Base-by-base conservation (phyloP, 2,113 vertebrate genomes). In the Erythrolamprus reginae region DNA sequence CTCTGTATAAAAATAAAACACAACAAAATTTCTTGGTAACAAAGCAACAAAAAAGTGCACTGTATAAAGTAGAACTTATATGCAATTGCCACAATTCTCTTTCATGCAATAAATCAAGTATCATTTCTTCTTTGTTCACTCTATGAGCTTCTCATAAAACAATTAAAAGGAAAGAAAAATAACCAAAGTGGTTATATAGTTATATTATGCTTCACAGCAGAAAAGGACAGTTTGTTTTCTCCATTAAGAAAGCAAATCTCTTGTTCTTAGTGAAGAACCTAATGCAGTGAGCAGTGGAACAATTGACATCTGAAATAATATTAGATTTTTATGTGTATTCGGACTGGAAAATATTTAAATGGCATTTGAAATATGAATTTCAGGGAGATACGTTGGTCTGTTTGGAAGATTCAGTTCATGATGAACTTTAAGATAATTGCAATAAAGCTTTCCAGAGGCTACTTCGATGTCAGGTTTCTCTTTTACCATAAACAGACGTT, bases 401-500 rank as follows among this genome's bases (percentile, higher is more conserved):
- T 38, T 83, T 52, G 23, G 51, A 24, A 88, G 19, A 47, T 26
- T 17, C n/a, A 13, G 56, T 48, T n/a, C n/a, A 15, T 47, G 47
- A 10, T 42, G 53, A 84, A 28, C 70, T 88, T 61, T 88, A 47
- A 88, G n/a, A 10, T 38, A 4, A 38, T 28, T 84, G 90, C 4
- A 33, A 38, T 83, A 56, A 86, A 61, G 38, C 58, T 47, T 61
- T 65, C 82, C 26, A 84, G 87, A 88, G 91, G 89, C 90, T 47
- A 42, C 19, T 65, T 48, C 61, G 17, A 4, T 83, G 92, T 87
- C 89, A 92, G 87, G 58, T 50, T 87, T 92, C 65, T 82, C 56
- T 82, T 28, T 88, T 92, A 88, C 0, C 4, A 19, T 88, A 91
- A 88, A 88, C 52, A 88, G 53, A 94, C 56, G 56, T 90, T 55